phyloP scores from a whole-genome alignment of 2,113 vertebrate genomes.

The Hemibagrus wyckioides region DNA sequence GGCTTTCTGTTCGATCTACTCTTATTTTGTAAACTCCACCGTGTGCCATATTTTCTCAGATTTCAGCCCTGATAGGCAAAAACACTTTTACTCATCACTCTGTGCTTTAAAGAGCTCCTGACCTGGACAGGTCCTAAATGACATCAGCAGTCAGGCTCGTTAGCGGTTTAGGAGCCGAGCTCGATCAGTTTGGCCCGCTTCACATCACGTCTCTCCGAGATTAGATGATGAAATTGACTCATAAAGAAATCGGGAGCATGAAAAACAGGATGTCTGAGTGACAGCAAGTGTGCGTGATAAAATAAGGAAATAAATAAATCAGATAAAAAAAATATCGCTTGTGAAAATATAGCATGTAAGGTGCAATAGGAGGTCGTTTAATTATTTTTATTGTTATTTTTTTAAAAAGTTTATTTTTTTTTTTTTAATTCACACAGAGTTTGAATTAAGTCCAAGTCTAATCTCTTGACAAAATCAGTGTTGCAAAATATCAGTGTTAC shows the following conservation, averaged over 20 bases:
- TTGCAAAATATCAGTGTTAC: background rate
- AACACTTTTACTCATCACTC: conserved; percentile 45
- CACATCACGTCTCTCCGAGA: background rate
- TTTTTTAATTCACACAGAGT: background rate
- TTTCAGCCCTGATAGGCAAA: background rate
- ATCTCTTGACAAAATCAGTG: background rate
- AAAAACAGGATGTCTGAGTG: background rate
- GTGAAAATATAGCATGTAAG: background rate
- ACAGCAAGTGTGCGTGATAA: background rate
- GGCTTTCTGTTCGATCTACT: background rate
- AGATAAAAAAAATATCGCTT: background rate
- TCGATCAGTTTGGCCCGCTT: background rate
- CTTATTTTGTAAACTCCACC: background rate
- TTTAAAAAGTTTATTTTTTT: background rate
- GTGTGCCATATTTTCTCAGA: background rate
- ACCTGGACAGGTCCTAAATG: conserved; percentile 57
- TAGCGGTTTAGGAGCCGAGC: conserved; percentile 30
- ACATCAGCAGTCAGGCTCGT: conserved; percentile 54
- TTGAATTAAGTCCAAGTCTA: background rate
- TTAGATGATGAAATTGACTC: background rate
- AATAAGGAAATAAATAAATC: background rate
- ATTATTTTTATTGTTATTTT: background rate
- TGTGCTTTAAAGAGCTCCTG: conserved; percentile 46
- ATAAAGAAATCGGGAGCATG: background rate
- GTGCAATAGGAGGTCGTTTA: background rate